Percentiles rank a stretch among this genome's conserved stretches.
phyloP scores from a whole-genome alignment of 2,113 vertebrate species.

The Columba livia region DNA sequence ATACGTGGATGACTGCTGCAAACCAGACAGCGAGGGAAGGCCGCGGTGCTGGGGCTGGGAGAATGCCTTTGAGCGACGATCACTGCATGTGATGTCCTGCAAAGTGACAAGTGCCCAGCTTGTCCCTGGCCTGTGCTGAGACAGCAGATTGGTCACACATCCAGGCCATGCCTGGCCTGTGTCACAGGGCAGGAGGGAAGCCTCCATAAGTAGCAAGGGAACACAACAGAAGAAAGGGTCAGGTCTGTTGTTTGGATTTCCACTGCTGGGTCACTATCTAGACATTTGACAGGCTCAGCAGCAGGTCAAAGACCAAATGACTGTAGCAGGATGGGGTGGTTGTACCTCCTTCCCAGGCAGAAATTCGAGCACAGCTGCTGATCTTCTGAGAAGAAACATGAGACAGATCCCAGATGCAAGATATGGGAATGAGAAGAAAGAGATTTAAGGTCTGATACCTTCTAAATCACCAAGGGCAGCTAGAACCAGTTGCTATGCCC shows the following conservation, averaged over 20 bases:
- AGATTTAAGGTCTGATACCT: not conserved
- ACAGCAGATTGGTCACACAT: not conserved
- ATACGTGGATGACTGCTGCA: not conserved
- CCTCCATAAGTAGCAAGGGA: not conserved
- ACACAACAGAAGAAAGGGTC: not conserved
- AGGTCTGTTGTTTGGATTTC: not conserved
- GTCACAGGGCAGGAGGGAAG: not conserved
- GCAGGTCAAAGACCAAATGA: not conserved
- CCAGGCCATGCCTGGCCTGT: not conserved
- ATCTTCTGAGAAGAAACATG: not conserved
- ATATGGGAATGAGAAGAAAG: not conserved
- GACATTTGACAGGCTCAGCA: not conserved
- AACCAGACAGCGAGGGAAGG: rapidly evolving
- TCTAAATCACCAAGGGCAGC: not conserved
- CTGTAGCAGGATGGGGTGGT: rapidly evolving
- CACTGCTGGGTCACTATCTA: not conserved
- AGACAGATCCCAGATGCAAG: not conserved
- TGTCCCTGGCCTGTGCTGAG: not conserved
- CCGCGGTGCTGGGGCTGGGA: too few species aligned
- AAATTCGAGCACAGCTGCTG: not conserved
- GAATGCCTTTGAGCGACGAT: not conserved
- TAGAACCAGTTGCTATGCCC: not conserved
- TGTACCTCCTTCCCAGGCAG: not conserved
- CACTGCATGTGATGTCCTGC: not conserved
- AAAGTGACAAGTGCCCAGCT: not conserved